A percentile compares a stretch with the other conserved stretches of the same genome.
phyloP scores from a whole-genome alignment of 2,888 invertebrate species.

The Heliconius ismenius region DNA sequence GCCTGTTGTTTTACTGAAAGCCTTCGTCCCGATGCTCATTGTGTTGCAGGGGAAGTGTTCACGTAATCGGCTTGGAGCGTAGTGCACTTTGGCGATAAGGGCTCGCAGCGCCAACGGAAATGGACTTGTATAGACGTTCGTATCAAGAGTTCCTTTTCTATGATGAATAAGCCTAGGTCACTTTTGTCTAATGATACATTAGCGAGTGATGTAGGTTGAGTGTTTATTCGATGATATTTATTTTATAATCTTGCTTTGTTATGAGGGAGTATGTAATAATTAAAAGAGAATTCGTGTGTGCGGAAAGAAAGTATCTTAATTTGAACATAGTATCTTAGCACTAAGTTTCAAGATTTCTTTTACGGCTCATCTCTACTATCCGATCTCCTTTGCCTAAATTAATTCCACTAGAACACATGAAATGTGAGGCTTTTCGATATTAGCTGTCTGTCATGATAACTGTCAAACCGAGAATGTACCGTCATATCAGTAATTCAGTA shows the following conservation, averaged over 20 bases:
- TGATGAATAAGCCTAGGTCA: constrained; percentile 24
- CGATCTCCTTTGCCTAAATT: neutral
- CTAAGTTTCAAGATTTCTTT: too few relatives aligned
- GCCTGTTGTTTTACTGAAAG: constrained; percentile 42
- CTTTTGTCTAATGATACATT: constrained; percentile 24
- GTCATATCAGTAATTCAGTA: neutral
- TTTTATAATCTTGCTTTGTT: too few relatives aligned
- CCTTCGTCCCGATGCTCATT: constrained; percentile 42
- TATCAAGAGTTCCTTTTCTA: constrained; percentile 31
- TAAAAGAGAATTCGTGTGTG: too few relatives aligned
- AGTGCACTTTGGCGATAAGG: constrained; percentile 44
- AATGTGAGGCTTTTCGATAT: neutral
- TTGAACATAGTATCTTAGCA: too few relatives aligned
- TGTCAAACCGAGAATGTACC: neutral
- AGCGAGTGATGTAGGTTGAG: neutral
- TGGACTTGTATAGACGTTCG: constrained; percentile 39
- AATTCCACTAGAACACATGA: neutral
- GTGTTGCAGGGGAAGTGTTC: constrained; percentile 40
- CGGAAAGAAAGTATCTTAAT: too few relatives aligned
- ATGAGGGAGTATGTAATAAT: too few relatives aligned
- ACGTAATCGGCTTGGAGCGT: constrained; percentile 46
- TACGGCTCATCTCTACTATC: neutral
- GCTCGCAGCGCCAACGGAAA: constrained; percentile 39
- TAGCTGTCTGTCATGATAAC: neutral
- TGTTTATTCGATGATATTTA: neutral